Evolutionary conservation across 2,888 invertebrate genomes (phyloP).

Genomic region (Trisateles emortualis): DNA sequence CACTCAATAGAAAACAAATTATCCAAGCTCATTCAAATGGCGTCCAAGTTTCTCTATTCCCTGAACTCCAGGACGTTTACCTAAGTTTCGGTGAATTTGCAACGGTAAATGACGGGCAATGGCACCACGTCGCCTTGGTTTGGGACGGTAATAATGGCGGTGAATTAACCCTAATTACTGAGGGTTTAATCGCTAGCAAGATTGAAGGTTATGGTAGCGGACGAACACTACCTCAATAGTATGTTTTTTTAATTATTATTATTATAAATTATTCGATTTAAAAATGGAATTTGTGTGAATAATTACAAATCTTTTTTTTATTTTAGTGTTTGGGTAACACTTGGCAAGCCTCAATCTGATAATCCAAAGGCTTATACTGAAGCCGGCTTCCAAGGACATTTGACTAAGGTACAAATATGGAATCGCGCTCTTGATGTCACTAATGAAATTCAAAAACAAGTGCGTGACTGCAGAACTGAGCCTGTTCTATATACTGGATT

Average conservation of each 20-base stretch:
- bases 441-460: constrained; percentile 97
- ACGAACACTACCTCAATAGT: constrained; percentile 93
- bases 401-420: constrained; percentile 98
- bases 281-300: background rate
- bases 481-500: constrained; percentile 95
- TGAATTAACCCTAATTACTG: constrained; percentile 96
- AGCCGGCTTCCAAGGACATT: constrained; percentile 97
- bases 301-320: constrained; percentile 4
- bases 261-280: background rate
- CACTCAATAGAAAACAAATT: constrained; percentile 92
- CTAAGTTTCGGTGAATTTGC: constrained; percentile 96
- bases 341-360: constrained; percentile 95
- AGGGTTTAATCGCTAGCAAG: constrained; percentile 97
- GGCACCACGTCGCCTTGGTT: constrained; percentile 98
- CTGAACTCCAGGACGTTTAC: constrained; percentile 95
- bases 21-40: constrained; percentile 97
- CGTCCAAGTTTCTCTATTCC: constrained; percentile 96
- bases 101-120: constrained; percentile 97
- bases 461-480: constrained; percentile 96
- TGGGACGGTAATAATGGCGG: constrained; percentile 96
- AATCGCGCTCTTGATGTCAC: constrained; percentile 96
- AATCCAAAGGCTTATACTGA: constrained; percentile 94
- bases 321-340: constrained; percentile 95
- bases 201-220: constrained; percentile 95
- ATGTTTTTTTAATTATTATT: constrained; percentile 65